Evolutionary conservation across 2,888 invertebrate genomes (phyloP).

Genomic region (Thysanoteuthis rhombus): DNA sequence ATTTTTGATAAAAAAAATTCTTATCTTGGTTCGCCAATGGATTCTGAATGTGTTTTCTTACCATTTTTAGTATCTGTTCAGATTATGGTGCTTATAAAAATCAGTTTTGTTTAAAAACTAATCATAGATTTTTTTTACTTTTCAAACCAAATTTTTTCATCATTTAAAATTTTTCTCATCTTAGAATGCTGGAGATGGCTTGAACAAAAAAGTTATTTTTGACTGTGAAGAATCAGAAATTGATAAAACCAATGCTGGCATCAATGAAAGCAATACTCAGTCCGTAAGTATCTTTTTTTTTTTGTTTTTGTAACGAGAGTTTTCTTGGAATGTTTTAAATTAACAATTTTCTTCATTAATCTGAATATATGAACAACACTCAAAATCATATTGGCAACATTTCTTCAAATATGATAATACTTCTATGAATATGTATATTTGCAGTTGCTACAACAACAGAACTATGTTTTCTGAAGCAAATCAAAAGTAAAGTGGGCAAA

Average conservation of each 20-base stretch:
- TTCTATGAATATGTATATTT: no score
- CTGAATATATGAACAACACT: no score
- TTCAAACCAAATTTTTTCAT: not conserved
- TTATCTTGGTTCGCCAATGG: no score
- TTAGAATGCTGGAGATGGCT: not conserved
- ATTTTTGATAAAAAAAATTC: not conserved
- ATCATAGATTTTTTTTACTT: not conserved
- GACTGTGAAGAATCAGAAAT: not conserved
- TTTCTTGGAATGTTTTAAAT: no score
- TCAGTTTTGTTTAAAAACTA: not conserved
- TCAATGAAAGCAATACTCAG: not conserved
- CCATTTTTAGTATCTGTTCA: not conserved
- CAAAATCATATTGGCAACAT: no score
- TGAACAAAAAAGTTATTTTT: not conserved
- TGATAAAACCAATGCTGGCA: no score
- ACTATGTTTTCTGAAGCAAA: no score
- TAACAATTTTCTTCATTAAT: no score
- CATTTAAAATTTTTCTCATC: not conserved
- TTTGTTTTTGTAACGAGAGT: not conserved
- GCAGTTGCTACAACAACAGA: no score
- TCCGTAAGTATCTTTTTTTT: not conserved
- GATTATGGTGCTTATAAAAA: not conserved
- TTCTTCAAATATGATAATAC: no score
- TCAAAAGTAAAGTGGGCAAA: no score
- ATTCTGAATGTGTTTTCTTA: not conserved